These are phyloP conservation scores for Caenorhabditis angaria DNA, from an alignment of 2,888 invertebrate genomes.

Conservation along the genomic window DNA sequence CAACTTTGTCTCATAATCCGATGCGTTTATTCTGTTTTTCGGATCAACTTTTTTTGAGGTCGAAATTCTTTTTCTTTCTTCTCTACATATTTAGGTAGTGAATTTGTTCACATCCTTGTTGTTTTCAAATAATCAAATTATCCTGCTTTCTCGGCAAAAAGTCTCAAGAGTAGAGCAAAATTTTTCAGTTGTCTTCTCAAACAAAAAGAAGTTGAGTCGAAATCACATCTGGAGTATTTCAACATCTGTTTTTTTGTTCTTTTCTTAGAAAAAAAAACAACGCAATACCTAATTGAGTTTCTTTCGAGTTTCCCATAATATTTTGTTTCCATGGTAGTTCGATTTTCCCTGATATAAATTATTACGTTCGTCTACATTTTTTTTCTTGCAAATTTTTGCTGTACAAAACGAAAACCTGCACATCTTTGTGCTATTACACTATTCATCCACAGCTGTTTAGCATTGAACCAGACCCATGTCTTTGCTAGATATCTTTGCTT, in stretches of 20 bases:
- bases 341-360: no score
- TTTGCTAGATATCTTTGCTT: neutral
- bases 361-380: neutral
- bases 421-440: conserved; percentile 1
- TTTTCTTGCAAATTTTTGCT: neutral
- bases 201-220: no score
- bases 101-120: neutral
- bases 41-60: neutral
- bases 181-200: no score
- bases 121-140: conserved; percentile 1
- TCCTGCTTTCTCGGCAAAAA: neutral
- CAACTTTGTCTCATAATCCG: neutral
- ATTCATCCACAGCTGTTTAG: neutral
- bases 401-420: neutral
- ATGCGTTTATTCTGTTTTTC: neutral
- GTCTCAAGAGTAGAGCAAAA: neutral
- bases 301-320: no score
- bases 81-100: neutral
- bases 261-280: no score
- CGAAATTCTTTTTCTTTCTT: neutral
- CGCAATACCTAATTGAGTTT: no score
- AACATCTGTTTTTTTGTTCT: no score
- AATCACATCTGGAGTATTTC: no score
- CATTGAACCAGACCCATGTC: neutral
- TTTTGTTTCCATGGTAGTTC: no score